Base-by-base conservation (phyloP, 2,113 vertebrate genomes). In the Donacobius atricapilla region DNA sequence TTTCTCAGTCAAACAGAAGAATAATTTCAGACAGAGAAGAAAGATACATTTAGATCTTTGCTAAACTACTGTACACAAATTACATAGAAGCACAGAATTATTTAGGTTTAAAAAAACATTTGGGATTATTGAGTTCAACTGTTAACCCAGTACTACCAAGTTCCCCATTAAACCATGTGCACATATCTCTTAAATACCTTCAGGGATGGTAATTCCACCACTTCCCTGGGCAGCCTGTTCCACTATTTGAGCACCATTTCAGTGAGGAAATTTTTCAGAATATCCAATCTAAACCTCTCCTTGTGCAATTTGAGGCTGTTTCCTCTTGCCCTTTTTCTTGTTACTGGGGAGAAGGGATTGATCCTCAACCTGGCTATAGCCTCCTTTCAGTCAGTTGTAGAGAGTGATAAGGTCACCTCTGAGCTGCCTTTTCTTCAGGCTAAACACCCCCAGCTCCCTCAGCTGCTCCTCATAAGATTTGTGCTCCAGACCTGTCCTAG, bases 1-100 rank as follows among this genome's bases (percentile, higher is more conserved):
- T 96, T 92, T 90, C 64, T 82, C 44, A 90, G 72, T 94, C 84
- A 96, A 97, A 94, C 37, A 96, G 85, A 93, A 97, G 80, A 89
- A 95, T 89, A 88, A 90, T 80, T 57, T 79, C 58, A 93, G 63
- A 76, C 20, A 56, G 21, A 35, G 22, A 89, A 91, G 51, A 90
- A 94, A 92, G 15, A 84, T 44, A 51, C 11, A 17, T 17, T 40
- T 73, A 89, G 40, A 70, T 53, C 21, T 72, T 65, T 63, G 63
- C 56, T 60, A 56, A 94, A 83, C 28, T 72, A 76, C 30, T n/a
- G 14, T 24, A 58, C 20, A 37, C 7, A 78, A 76, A 68, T 64
- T 71, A n/a, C 23, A 35, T 3, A 68, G 23, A 78, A 39, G 24
- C 12, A 53, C 13, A 37, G n/a, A 50, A 66, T 45, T 23, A 10